Evolutionary conservation across 2,888 invertebrate species (phyloP), one percentile per base, ranked within the genome.

Genomic region (Drosophila recens): DNA sequence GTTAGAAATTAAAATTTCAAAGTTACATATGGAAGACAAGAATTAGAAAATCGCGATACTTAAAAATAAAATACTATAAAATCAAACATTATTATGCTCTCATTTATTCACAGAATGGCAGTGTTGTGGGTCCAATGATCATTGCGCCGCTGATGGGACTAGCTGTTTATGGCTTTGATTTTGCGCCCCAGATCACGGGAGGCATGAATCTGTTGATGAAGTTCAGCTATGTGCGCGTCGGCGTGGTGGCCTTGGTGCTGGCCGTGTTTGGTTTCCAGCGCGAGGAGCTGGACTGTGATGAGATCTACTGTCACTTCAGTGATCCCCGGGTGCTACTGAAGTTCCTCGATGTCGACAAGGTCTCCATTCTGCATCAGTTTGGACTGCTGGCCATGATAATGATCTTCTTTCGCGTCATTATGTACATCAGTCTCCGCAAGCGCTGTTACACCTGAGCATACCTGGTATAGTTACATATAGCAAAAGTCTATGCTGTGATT

Each of bases 151-250:
- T 95, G 81, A 94, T 95, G 62, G 95, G 95, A 1, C 91, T 95
- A 15, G 95, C 95, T 0, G 94, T 95, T 69, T 95, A 95, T 90
- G 95, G 95, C 0, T 95, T 95, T 76, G 95, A 95, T 90, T 95
- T 95, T 92, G 95, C 95, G 0, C 93, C 94, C 45, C 93, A 94
- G 73, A 95, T 95, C 64, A 94, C 95, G 0, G 91, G 93, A 4
- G 79, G 94, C 20, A 95, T 95, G 94, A 94, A 94, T 89, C 91
- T 94, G 4, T 76, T 95, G 4, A 95, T 95, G 94, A 95, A 95
- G 89, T 93, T 94, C 5, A 95, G 95, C 27, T 95, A 95, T 91
- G 94, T 95, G 75, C 93, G 95, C 20, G 94, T 95, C 74, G 95
- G 95, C 0, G 94, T 95, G 3, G 95, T 95, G 13, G 94, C 95